Percentiles rank a stretch among this genome's conserved stretches.
Evolutionary conservation across 2,797 vertebrate genomes (phyloP).

Genomic region (Siniperca obscura): DNA sequence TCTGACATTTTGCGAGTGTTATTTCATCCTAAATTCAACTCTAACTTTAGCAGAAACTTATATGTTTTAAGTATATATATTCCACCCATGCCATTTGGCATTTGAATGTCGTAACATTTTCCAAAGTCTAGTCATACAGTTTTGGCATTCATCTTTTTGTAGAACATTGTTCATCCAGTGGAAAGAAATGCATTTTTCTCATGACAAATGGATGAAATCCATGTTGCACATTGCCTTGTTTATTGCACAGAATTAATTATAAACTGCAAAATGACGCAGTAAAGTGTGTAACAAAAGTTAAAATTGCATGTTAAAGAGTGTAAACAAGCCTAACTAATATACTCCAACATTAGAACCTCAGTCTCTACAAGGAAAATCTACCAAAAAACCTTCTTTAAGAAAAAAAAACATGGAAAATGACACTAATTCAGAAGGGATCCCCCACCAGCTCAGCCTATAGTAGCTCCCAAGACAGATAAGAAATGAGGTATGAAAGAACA

Average conservation of each 20-base stretch:
- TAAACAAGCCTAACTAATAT: neutral
- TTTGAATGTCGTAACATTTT: constrained; percentile 41
- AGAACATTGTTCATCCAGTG: neutral
- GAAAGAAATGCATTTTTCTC: neutral
- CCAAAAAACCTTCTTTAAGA: neutral
- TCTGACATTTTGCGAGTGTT: constrained; percentile 56
- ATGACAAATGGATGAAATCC: neutral
- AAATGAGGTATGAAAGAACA: neutral
- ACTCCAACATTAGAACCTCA: neutral
- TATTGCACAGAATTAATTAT: neutral
- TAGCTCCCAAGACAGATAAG: neutral
- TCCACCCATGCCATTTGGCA: constrained; percentile 38
- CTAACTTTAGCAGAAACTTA: neutral
- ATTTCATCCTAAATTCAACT: neutral
- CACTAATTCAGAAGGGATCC: neutral
- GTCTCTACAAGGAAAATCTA: neutral
- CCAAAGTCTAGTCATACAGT: neutral
- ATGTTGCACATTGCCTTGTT: neutral
- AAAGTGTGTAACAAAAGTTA: neutral
- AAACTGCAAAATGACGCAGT: neutral
- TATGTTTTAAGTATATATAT: neutral
- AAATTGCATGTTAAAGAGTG: constrained; percentile 1
- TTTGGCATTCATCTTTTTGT: neutral
- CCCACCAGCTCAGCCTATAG: neutral
- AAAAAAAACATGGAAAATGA: neutral